phyloP scores from a whole-genome alignment of 2,113 vertebrate species.

The Lycocorax pyrrhopterus region DNA sequence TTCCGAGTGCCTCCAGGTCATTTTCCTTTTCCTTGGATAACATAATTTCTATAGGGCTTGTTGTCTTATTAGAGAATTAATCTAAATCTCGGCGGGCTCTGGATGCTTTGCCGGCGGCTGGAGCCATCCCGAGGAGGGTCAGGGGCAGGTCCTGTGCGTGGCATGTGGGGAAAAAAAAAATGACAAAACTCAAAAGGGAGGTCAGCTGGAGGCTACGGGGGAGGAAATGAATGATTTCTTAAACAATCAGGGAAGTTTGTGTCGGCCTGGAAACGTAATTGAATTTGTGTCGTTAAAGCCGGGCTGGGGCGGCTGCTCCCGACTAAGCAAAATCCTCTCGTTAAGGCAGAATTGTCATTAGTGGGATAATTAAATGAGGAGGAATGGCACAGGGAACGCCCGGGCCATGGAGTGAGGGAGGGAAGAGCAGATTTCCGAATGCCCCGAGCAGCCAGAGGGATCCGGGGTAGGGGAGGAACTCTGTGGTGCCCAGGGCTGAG shows the following conservation, averaged over 20 bases:
- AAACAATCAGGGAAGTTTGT: slow-evolving; percentile 25
- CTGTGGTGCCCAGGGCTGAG: accelerated
- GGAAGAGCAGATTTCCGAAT: background rate
- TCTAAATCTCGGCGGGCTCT: background rate
- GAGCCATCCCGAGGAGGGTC: slow-evolving; percentile 10
- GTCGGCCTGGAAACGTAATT: slow-evolving; percentile 30
- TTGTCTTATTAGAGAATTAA: slow-evolving; percentile 15
- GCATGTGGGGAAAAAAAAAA: background rate
- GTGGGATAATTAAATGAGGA: background rate
- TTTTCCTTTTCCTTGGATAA: background rate
- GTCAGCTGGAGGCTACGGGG: slow-evolving; percentile 33
- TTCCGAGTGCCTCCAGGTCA: background rate
- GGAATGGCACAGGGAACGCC: background rate
- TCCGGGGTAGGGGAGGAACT: background rate
- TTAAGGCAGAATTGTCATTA: background rate
- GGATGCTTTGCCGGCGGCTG: background rate
- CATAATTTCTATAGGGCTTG: slow-evolving; percentile 2
- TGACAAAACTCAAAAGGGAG: background rate
- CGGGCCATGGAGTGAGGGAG: background rate
- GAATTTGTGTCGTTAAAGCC: background rate
- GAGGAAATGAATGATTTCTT: slow-evolving; percentile 30
- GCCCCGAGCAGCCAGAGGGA: accelerated
- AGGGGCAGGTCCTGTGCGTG: background rate
- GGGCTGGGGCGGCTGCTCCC: background rate
- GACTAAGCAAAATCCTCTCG: slow-evolving; percentile 6